Evolutionary conservation across 2,113 vertebrate species (phyloP).

Genomic region (Bostrychus sinensis): DNA sequence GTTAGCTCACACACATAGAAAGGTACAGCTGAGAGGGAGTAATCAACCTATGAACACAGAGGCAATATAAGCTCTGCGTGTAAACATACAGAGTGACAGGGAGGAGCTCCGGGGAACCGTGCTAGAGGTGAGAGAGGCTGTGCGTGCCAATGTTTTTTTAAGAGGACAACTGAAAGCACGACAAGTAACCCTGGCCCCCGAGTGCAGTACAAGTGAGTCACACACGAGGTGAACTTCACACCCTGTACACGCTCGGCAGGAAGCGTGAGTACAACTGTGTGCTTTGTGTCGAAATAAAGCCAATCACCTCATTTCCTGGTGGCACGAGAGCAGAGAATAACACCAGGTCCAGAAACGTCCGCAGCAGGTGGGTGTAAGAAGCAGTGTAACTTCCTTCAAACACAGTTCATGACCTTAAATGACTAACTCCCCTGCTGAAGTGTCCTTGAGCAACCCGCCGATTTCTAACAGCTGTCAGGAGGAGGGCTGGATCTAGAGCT

Average conservation of each 20-base stretch:
- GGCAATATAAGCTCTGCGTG: no score
- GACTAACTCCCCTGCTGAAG: constrained; percentile 51
- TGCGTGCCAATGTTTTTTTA: constrained; percentile 10
- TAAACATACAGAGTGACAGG: no score
- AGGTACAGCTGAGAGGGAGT: background rate
- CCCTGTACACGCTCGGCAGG: constrained; percentile 50
- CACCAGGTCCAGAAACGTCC: constrained; percentile 3
- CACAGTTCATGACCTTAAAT: constrained; percentile 39
- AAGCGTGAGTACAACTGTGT: constrained; percentile 53
- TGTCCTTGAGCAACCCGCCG: constrained; percentile 47
- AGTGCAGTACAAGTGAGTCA: constrained; percentile 28
- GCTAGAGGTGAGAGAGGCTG: constrained; percentile 16
- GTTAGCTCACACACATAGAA: no score
- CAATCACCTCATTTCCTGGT: constrained; percentile 61
- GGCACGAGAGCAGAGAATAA: constrained; percentile 18
- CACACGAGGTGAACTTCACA: constrained; percentile 45
- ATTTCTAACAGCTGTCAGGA: constrained; percentile 13
- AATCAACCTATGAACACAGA: background rate
- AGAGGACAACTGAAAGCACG: background rate
- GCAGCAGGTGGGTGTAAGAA: constrained; percentile 31
- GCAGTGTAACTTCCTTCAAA: constrained; percentile 34
- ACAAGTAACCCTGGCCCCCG: constrained; percentile 7
- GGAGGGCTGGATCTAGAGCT: constrained; percentile 6
- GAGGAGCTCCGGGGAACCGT: constrained; percentile 19
- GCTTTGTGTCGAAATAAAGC: constrained; percentile 61